Conservation (phyloP, 2,888 invertebrate genomes). For the Nemotelus nigrinus region DNA sequence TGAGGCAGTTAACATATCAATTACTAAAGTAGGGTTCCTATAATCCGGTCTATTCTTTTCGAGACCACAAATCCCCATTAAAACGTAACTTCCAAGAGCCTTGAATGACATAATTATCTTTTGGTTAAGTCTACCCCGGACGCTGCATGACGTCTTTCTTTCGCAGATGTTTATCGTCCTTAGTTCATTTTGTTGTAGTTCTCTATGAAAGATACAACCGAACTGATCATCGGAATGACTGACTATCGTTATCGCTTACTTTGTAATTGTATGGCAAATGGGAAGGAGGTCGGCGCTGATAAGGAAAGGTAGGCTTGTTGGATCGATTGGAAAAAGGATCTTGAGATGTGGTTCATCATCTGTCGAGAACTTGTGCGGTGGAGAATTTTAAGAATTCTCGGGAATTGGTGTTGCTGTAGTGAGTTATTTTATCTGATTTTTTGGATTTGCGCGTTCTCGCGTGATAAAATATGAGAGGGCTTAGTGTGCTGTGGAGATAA, state of each 20-base stretch:
- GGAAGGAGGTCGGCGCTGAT: not conserved
- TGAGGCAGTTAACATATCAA: slow-evolving; percentile 42
- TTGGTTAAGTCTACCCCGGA: slow-evolving; percentile 38
- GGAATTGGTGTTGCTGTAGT: too few relatives aligned
- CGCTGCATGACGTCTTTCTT: slow-evolving; percentile 41
- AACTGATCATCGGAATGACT: not conserved
- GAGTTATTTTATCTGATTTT: too few relatives aligned
- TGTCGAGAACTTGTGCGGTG: not conserved
- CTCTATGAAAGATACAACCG: not conserved
- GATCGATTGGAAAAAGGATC: slow-evolving; percentile 11
- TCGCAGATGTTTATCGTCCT: slow-evolving; percentile 41
- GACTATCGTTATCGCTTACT: not conserved
- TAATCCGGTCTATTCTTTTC: slow-evolving; percentile 33
- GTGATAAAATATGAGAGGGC: not conserved
- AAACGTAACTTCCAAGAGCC: slow-evolving; percentile 36
- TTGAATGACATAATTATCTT: slow-evolving; percentile 43
- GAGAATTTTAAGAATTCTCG: too few relatives aligned
- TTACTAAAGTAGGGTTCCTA: slow-evolving; percentile 27
- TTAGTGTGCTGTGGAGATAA: not conserved
- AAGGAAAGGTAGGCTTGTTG: not conserved
- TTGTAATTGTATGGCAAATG: not conserved
- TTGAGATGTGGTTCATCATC: slow-evolving; percentile 3
- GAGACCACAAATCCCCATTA: slow-evolving; percentile 43
- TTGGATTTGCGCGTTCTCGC: not conserved
- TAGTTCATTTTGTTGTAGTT: slow-evolving; percentile 16